These are phyloP conservation scores for Amphimedon queenslandica DNA, from an alignment of 37 sponge, comb jelly and placozoan genomes.

Conservation along the genomic window DNA sequence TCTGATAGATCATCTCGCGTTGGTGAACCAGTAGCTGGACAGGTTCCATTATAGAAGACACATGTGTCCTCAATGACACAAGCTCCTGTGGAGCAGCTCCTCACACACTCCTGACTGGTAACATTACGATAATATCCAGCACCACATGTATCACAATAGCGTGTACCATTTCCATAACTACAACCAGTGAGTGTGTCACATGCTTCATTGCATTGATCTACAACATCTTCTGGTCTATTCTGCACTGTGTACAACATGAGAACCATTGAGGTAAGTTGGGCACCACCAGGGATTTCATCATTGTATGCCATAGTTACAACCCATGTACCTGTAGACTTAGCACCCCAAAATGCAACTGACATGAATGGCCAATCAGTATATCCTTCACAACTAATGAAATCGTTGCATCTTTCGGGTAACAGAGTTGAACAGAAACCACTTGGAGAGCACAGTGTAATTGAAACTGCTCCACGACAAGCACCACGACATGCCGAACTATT, in stretches of 20 bases:
- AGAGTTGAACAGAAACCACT: constrained; percentile 58
- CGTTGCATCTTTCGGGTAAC: constrained; percentile 49
- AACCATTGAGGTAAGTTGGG: constrained; percentile 8
- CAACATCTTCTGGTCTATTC: constrained; percentile 19
- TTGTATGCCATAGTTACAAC: background rate
- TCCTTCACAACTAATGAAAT: constrained; percentile 38
- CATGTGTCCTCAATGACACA: constrained; percentile 10
- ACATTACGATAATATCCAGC: constrained; percentile 20
- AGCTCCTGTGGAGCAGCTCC: constrained; percentile 42
- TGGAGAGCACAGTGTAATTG: constrained; percentile 70
- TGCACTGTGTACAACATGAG: constrained; percentile 29
- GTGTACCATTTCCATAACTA: constrained; percentile 5
- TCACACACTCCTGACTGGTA: constrained; percentile 59
- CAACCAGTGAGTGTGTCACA: constrained; percentile 39
- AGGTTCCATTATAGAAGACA: background rate
- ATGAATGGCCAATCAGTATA: constrained; percentile 78
- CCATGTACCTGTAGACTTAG: constrained; percentile 64
- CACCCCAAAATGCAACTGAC: constrained; percentile 73
- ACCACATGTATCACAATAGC: constrained; percentile 54
- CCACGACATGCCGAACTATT: constrained; percentile 5
- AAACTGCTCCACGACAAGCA: constrained; percentile 62
- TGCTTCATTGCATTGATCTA: constrained; percentile 16
- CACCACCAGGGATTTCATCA: constrained; percentile 8
- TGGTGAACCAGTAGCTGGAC: too few relatives aligned
- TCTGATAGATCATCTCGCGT: too few relatives aligned